Percentiles rank a stretch among this genome's conserved stretches.
phyloP scores from a whole-genome alignment of 2,113 vertebrate species.

The Megaceryle maxima region DNA sequence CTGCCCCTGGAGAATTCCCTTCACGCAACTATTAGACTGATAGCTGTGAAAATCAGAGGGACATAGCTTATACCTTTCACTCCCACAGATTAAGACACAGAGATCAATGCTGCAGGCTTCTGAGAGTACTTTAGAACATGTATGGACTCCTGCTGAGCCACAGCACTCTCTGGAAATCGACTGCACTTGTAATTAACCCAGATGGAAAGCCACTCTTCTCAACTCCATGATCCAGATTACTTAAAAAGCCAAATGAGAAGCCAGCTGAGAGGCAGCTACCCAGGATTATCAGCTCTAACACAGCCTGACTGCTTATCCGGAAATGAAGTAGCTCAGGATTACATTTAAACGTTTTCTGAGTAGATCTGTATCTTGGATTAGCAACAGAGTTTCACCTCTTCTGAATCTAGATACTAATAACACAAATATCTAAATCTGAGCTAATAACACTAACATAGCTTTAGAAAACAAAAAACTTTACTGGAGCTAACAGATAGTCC shows the following conservation, averaged over 20 bases:
- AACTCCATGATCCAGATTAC: background rate
- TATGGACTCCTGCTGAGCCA: background rate
- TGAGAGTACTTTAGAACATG: background rate
- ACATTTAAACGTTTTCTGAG: fast-evolving
- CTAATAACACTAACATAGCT: background rate
- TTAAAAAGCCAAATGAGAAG: background rate
- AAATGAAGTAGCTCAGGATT: background rate
- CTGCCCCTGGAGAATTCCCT: background rate
- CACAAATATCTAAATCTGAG: background rate
- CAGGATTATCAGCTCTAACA: background rate
- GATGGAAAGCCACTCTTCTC: background rate
- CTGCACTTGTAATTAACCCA: background rate
- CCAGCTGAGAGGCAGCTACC: background rate
- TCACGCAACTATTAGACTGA: background rate
- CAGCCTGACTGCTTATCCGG: background rate
- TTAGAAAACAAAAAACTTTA: background rate
- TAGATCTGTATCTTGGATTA: background rate
- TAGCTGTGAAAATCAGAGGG: background rate
- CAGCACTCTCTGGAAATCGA: fast-evolving
- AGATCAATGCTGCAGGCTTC: background rate
- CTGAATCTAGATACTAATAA: background rate
- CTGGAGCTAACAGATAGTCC: background rate
- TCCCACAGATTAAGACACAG: background rate
- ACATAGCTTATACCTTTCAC: background rate
- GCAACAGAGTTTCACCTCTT: background rate